Percentiles rank a stretch among this genome's conserved stretches.
These are phyloP conservation scores for Perca fluviatilis DNA, from an alignment of 2,113 vertebrate species.

Conservation along the genomic window DNA sequence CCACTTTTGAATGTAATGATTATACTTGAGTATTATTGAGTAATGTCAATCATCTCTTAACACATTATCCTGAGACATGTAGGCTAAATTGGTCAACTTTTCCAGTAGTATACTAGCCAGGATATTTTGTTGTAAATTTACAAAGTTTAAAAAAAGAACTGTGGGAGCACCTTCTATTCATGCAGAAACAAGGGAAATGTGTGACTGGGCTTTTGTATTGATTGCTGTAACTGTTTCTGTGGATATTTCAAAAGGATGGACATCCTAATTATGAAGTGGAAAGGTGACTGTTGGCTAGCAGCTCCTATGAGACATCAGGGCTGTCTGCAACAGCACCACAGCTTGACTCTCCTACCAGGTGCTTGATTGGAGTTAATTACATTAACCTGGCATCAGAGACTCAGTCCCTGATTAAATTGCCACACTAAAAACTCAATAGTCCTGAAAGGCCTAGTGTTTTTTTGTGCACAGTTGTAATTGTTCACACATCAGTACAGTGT, in stretches of 20 bases:
- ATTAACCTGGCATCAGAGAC: conserved; percentile 9
- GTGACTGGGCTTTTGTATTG: background rate
- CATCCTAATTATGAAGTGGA: background rate
- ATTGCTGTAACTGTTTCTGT: no score
- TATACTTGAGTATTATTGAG: background rate
- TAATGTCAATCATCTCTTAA: no score
- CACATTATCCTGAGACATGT: no score
- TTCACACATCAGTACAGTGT: background rate
- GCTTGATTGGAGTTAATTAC: conserved; percentile 27
- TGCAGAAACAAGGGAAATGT: background rate
- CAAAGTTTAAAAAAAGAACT: no score
- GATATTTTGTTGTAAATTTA: no score
- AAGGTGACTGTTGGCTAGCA: background rate
- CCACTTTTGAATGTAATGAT: background rate
- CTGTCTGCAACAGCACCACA: background rate
- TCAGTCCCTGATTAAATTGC: conserved; percentile 10
- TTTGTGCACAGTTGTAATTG: background rate
- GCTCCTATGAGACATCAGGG: background rate
- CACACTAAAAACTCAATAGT: background rate
- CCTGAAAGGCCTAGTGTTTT: background rate
- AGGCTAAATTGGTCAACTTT: no score
- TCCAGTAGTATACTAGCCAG: no score
- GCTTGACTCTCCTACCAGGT: background rate
- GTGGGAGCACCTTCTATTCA: no score
- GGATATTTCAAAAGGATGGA: background rate